Evolutionary conservation across 2,888 invertebrate species (phyloP), one percentile per base, ranked within the genome.

Genomic region (Gortyna flavago): DNA sequence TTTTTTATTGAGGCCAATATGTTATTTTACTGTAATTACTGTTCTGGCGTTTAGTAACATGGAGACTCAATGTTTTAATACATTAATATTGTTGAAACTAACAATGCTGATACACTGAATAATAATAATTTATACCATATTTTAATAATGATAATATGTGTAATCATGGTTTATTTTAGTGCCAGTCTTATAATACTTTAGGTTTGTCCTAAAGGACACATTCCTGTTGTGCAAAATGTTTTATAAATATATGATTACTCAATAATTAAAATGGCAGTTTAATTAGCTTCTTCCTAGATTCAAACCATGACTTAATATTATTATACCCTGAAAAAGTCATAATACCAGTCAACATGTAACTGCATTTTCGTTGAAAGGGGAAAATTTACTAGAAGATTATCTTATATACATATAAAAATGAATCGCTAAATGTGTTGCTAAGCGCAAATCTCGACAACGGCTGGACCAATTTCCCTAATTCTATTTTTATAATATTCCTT

Each of bases 201-300:
- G 85, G 87, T 88, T 89, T 87, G 93, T 93, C 94, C 94, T 92
- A 90, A 90, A 94, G 95, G 95, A 93, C 92, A 92, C 92, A 95
- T 94, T 95, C 94, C 94, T 92, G 89, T 92, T 93, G 89, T 90
- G 89, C 87, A 90, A 88, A 90, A 87, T 86, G 85, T 90, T 89
- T 89, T 88, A 91, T 87, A 90, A 93, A 92, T 91, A 92, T 89
- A 88, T 85, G 83, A 88, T 87, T 88, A 89, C 87, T 87, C 82
- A 84, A 87, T 79, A 81, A 87, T 79, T 70, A 78, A 75, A 80
- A 83, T 67, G 87, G 82, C 82, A 83, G 80, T 90, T 90, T 90
- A 29, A 73, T 82, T 83, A 38, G 16, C 25, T 35, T 64, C 16
- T 61, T 65, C 32, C 61, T 69, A 48, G 18, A 41, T 48, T 35